Evolutionary conservation across 2,113 vertebrate genomes (phyloP), one percentile per base, ranked within the genome.

Genomic region (Atractosteus spatula): DNA sequence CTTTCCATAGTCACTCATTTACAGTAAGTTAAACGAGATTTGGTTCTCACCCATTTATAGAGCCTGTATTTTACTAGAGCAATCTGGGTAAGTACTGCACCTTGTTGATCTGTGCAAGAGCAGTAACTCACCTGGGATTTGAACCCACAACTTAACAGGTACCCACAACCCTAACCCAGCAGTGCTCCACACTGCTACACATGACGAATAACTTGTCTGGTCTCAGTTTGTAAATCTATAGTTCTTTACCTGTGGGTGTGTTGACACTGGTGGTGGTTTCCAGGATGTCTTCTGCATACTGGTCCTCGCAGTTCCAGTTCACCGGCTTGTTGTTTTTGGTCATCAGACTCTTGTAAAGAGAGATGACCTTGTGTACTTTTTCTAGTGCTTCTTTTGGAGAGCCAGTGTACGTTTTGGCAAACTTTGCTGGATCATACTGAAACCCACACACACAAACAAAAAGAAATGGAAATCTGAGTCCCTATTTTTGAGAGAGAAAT

Each of bases 281-380:
- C 71, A 71, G 65, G 66, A 71, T 45, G 43, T 7, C 57, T 70
- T 87, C 81, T 70, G 78, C 68, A 74, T 90, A 91, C 77, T 92
- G 89, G 0, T 81, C 69, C 66, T 88, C 84, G 44, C 91, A 92
- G 62, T 59, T 86, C 91, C 91, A 92, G 86, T 92, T 81, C 3
- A 92, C 65, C 2, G 84, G 71, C 5, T 74, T 65, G 3, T 86
- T 76, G 0, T 74, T 85, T 10, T 62, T 84, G 3, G 80, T 90
- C 68, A 91, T 84, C 71, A 92, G 81, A 51, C 91, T 86, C 80
- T 85, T 82, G 80, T 91, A 92, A 55, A 84, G 75, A 41, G 81
- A 75, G 78, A 92, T 71, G 17, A 91, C 89, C 14, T 90, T 83
- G 55, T 79, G 79, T 4, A 73, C 86, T 74, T 69, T 84, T 69